A percentile compares a stretch with the other conserved stretches of the same genome.
Conservation (phyloP, 2,797 vertebrate genomes). For the Hypotaenidia okinawae region DNA sequence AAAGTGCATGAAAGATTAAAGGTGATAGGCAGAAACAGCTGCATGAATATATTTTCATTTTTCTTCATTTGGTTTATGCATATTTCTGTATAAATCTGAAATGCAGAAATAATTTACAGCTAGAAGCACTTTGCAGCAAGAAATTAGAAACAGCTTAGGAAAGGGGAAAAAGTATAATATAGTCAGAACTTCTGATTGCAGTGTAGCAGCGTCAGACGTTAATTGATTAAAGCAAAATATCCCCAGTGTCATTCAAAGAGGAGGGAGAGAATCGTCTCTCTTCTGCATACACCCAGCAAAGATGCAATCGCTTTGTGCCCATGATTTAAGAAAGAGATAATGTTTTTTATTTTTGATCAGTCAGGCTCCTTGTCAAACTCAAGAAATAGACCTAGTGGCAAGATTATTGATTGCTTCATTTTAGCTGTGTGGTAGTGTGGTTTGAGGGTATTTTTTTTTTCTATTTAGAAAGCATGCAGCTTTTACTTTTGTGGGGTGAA, state of each 20-base stretch:
- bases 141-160: slow-evolving; percentile 22
- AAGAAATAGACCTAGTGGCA: background rate
- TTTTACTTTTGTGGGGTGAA: background rate
- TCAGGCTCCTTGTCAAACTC: background rate
- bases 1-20: slow-evolving; percentile 76
- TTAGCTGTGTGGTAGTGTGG: background rate
- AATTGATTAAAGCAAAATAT: slow-evolving; percentile 64
- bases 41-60: slow-evolving; percentile 73
- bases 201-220: slow-evolving; percentile 11
- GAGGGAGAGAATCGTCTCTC: background rate
- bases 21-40: slow-evolving; percentile 77
- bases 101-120: slow-evolving; percentile 52
- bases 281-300: background rate
- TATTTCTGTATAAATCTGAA: slow-evolving; percentile 65
- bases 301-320: background rate
- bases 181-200: slow-evolving; percentile 25
- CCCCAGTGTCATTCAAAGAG: slow-evolving; percentile 3
- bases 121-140: slow-evolving; percentile 46
- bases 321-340: background rate
- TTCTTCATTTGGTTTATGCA: slow-evolving; percentile 64
- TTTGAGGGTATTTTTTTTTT: background rate
- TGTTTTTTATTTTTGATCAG: background rate
- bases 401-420: slow-evolving; percentile 20
- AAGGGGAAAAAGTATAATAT: slow-evolving; percentile 5
- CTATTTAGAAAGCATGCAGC: background rate